Percentiles rank a stretch among this genome's conserved stretches.
Conservation (phyloP, 2,113 vertebrate genomes). For the Saccopteryx bilineata region DNA sequence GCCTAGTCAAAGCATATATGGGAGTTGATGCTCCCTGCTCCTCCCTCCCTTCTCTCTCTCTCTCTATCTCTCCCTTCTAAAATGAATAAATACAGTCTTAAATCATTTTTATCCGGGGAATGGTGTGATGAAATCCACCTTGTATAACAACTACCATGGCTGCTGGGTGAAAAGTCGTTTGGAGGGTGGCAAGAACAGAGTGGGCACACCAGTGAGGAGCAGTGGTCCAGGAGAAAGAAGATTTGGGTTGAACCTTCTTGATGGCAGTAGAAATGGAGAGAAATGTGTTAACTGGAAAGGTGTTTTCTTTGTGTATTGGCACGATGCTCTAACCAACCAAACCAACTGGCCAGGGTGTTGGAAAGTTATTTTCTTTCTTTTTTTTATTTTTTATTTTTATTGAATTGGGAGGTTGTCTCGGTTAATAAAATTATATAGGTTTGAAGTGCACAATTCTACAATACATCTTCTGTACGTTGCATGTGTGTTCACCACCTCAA, state of each 20-base stretch:
- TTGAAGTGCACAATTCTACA: neutral
- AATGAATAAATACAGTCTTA: too few relatives aligned
- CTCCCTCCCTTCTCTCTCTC: too few relatives aligned
- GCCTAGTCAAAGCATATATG: too few relatives aligned
- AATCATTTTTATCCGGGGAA: neutral
- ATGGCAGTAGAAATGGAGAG: neutral
- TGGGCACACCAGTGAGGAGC: neutral
- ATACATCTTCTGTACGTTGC: neutral
- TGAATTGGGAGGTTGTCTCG: neutral
- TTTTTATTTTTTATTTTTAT: neutral
- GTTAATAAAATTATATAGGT: neutral
- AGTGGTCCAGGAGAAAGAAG: neutral
- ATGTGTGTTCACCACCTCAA: neutral
- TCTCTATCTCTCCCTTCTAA: too few relatives aligned
- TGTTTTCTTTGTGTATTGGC: neutral
- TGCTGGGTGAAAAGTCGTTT: neutral
- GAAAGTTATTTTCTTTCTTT: neutral
- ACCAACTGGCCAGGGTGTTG: too few relatives aligned
- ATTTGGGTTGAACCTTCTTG: neutral
- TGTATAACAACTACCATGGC: fast-evolving
- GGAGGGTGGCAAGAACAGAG: neutral
- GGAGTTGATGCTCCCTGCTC: too few relatives aligned
- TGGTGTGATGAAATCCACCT: neutral
- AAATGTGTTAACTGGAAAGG: neutral
- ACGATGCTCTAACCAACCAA: too few relatives aligned